phyloP scores from a whole-genome alignment of 2,113 vertebrate genomes.

The Carassius gibelio region DNA sequence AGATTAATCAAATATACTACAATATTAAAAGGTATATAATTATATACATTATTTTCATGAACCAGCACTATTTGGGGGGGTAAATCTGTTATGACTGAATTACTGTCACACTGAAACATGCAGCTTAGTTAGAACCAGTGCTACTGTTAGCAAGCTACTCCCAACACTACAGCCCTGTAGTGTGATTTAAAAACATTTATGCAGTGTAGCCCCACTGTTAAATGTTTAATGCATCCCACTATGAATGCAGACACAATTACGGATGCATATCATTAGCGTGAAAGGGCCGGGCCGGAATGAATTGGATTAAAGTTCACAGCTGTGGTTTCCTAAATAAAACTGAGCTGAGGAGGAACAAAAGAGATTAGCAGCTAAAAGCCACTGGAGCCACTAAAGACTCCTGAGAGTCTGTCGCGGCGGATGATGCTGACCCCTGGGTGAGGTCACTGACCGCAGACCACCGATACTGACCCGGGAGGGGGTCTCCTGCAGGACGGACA shows the following conservation, averaged over 20 bases:
- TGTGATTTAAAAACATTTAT: conserved; percentile 28
- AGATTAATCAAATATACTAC: not conserved
- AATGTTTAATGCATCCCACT: conserved; percentile 38
- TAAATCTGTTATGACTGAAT: not conserved
- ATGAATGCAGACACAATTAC: conserved; percentile 16
- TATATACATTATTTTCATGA: not conserved
- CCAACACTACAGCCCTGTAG: not conserved
- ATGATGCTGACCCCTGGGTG: conserved; percentile 40
- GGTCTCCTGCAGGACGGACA: conserved; percentile 5
- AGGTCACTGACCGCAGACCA: conserved; percentile 46
- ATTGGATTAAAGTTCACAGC: conserved; percentile 52
- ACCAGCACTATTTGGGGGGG: not conserved
- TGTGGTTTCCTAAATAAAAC: conserved; percentile 48
- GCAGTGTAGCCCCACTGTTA: not conserved
- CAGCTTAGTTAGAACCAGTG: not conserved
- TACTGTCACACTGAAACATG: not conserved
- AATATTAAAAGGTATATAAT: not conserved
- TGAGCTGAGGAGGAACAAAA: conserved; percentile 48
- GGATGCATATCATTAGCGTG: conserved; percentile 37
- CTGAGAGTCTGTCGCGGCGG: conserved; percentile 28
- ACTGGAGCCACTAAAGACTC: conserved; percentile 48
- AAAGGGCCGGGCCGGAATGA: conserved; percentile 15
- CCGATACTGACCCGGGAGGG: conserved; percentile 2
- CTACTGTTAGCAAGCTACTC: not conserved
- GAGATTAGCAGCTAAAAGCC: conserved; percentile 52